These are phyloP conservation scores for Periophthalmus modestus DNA, from an alignment of 2,113 vertebrate genomes.

Conservation along the genomic window DNA sequence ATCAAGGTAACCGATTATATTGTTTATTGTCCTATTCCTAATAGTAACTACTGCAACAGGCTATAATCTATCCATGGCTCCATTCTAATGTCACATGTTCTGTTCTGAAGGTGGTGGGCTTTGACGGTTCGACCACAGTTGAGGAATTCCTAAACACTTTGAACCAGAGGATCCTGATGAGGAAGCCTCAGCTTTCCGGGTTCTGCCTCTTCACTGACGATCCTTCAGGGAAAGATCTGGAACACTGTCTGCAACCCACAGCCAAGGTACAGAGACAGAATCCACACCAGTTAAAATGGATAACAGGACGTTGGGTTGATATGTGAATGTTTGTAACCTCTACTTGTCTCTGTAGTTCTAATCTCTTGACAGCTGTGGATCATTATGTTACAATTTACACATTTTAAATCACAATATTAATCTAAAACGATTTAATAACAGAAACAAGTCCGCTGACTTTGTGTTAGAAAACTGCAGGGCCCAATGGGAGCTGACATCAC, in stretches of 20 bases:
- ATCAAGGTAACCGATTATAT: too few relatives aligned
- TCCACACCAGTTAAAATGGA: not conserved
- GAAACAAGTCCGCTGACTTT: too few relatives aligned
- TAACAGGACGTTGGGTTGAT: not conserved
- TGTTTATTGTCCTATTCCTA: too few relatives aligned
- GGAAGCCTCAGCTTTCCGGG: conserved; percentile 81
- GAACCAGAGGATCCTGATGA: conserved; percentile 85
- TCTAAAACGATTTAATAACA: too few relatives aligned
- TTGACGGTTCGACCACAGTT: conserved; percentile 88
- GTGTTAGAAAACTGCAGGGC: too few relatives aligned
- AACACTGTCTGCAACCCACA: conserved; percentile 83
- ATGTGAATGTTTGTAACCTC: not conserved
- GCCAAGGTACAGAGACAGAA: conserved; percentile 76
- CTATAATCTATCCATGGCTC: too few relatives aligned
- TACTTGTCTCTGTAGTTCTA: too few relatives aligned
- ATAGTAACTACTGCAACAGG: too few relatives aligned
- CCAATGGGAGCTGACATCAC: too few relatives aligned
- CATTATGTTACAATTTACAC: too few relatives aligned
- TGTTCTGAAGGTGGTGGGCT: conserved; percentile 83
- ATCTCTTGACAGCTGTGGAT: too few relatives aligned
- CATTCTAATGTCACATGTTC: not conserved
- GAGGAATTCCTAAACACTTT: conserved; percentile 85
- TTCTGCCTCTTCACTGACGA: conserved; percentile 88
- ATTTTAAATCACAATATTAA: too few relatives aligned
- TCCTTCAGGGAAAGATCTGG: conserved; percentile 84